Percentiles rank a stretch among this genome's conserved stretches.
phyloP scores from a whole-genome alignment of 2,113 vertebrate genomes.

The Hemiscyllium ocellatum region DNA sequence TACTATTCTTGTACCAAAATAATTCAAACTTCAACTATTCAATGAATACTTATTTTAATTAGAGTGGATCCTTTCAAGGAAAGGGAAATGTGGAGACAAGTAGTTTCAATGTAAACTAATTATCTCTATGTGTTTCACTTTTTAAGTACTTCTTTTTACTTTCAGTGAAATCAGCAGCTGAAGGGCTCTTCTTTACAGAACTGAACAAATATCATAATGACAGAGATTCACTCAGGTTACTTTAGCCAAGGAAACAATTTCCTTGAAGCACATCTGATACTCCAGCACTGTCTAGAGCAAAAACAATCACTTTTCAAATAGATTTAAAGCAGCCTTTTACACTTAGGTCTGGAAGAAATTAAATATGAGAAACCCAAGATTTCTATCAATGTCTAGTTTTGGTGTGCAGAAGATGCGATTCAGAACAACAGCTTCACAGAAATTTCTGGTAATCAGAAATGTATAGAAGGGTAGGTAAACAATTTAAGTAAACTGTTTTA shows the following conservation, averaged over 20 bases:
- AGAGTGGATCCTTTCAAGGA: background rate
- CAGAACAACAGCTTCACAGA: background rate
- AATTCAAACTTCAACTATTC: background rate
- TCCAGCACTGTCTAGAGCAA: background rate
- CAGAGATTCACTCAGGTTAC: conserved; percentile 20
- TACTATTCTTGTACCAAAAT: background rate
- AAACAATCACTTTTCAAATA: background rate
- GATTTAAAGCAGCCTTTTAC: background rate
- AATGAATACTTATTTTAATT: conserved; percentile 6
- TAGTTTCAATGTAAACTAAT: conserved; percentile 18
- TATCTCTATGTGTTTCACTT: conserved; percentile 24
- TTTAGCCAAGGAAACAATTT: conserved; percentile 14
- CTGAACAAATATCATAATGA: conserved; percentile 16
- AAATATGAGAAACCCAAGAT: background rate
- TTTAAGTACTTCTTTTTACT: conserved; percentile 27
- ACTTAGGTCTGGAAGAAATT: background rate
- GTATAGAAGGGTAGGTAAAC: background rate
- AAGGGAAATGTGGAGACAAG: conserved; percentile 18
- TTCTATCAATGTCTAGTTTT: background rate
- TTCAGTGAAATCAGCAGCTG: conserved; percentile 26
- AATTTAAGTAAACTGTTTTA: background rate
- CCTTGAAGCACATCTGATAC: background rate
- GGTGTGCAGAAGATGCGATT: background rate
- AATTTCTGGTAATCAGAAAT: background rate
- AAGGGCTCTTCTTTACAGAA: conserved; percentile 16